Base-by-base conservation (phyloP, 37 sponge, comb jelly and placozoan species). In the Eunapius fragilis region DNA sequence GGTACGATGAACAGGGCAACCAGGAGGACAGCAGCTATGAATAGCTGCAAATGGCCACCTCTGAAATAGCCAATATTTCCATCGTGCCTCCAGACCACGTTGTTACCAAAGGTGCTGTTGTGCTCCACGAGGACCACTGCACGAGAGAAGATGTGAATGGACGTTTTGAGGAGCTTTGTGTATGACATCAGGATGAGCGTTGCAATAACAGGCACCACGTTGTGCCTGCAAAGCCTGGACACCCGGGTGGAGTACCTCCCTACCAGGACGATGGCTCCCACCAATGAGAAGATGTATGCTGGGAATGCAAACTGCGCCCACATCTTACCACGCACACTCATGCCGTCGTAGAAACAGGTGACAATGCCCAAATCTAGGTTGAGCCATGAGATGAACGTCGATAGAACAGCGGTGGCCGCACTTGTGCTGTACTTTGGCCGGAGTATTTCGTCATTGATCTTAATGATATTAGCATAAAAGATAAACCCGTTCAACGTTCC, bases 281-380 rank as follows among this genome's bases (percentile, higher is more conserved):
- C 75, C 27, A 88, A 47, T 13, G 83, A 9, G 74, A 73, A 80
- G 31, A 80, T 70, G 74, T 87, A 87, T 33, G 80, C 9, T 28
- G 87, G 87, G 69, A 87, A 87, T 32, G 28, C 37, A 70, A 80
- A 87, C 81, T 87, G 87, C 12, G 80, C 81, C 87, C 87, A 87
- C 25, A 67, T 37, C 37, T 80, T 80, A 6, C 33, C 37, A 31
- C 80, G 80, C 11, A 37, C 80, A 33, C 32, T 68, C 84, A 88
- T 83, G 4, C 84, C 89, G 14, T 82, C 11, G 37, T 77, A 88
- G 37, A 88, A 88, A 71, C 89, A 88, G 14, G 69, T 75, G 22
- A n/a, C 37, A 2, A 87, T 75, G 23, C 88, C 88, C 17, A 87
- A 26, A 35, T 87, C 88, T 10, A 87, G 82, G 67, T 87, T 87